phyloP scores from a whole-genome alignment of 2,797 vertebrate genomes.

The Avahi laniger region DNA sequence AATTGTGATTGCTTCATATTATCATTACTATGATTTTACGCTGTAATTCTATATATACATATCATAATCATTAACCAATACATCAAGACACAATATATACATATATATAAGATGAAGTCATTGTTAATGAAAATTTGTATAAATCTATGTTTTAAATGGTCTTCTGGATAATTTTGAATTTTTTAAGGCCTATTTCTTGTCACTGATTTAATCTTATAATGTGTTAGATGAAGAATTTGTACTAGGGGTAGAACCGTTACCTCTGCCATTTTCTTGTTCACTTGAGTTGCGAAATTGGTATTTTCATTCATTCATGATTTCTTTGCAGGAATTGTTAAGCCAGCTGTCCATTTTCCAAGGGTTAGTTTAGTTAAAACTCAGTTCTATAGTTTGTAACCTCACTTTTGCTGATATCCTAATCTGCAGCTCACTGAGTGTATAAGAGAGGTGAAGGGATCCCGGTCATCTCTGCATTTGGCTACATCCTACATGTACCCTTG shows the following conservation, averaged over 20 bases:
- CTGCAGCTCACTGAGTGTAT: not conserved
- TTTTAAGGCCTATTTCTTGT: not conserved
- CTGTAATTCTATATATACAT: not conserved
- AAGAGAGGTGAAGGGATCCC: not conserved
- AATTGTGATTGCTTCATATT: not conserved
- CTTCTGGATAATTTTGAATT: not conserved
- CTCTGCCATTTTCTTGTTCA: not conserved
- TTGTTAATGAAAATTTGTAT: not conserved
- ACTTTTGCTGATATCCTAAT: constrained; percentile 5
- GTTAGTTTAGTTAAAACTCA: not conserved
- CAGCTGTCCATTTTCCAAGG: not conserved
- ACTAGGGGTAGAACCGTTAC: not conserved
- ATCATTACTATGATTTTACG: not conserved
- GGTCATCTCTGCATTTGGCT: not conserved
- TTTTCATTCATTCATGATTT: not conserved
- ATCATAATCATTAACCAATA: not conserved
- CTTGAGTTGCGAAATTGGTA: not conserved
- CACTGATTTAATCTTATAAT: not conserved
- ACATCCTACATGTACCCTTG: not conserved
- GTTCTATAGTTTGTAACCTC: not conserved
- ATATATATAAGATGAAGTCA: not conserved
- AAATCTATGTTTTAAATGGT: not conserved
- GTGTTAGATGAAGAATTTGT: not conserved
- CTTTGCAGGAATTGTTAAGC: not conserved
- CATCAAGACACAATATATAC: not conserved